Conservation (phyloP, 2,113 vertebrate species). For the Vicugna pacos region DNA sequence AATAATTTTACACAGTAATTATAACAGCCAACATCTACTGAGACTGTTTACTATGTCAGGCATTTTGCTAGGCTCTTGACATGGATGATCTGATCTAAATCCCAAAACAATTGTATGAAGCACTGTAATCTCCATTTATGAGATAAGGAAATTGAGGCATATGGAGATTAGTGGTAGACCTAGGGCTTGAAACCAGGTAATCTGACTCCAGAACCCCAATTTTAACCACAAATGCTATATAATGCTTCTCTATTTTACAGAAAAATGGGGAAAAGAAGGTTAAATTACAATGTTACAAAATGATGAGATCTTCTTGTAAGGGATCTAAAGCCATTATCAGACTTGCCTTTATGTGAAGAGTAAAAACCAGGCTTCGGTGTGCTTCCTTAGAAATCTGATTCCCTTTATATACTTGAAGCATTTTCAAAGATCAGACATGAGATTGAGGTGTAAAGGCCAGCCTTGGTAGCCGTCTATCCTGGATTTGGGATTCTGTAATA, state of each 20-base stretch:
- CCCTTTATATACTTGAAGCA: neutral
- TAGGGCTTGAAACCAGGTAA: neutral
- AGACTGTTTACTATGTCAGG: neutral
- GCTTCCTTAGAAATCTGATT: conserved; percentile 22
- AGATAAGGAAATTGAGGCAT: conserved; percentile 32
- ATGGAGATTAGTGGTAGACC: neutral
- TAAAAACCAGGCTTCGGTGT: neutral
- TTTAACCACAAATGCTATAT: neutral
- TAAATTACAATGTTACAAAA: neutral
- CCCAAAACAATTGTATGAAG: neutral
- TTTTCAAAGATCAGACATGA: conserved; percentile 17
- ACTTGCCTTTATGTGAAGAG: neutral
- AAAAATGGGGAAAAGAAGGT: neutral
- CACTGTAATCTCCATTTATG: neutral
- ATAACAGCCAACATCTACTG: neutral
- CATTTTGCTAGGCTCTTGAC: neutral
- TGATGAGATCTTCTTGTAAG: neutral
- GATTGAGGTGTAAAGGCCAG: neutral
- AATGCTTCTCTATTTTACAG: neutral
- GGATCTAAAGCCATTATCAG: conserved; percentile 26
- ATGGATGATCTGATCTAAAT: conserved; percentile 20
- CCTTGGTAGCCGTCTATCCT: neutral
- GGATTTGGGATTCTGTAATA: neutral
- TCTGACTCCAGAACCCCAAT: neutral
- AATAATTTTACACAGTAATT: neutral